Evolutionary conservation across 2,113 vertebrate genomes (phyloP).

Genomic region (Takifugu flavidus): DNA sequence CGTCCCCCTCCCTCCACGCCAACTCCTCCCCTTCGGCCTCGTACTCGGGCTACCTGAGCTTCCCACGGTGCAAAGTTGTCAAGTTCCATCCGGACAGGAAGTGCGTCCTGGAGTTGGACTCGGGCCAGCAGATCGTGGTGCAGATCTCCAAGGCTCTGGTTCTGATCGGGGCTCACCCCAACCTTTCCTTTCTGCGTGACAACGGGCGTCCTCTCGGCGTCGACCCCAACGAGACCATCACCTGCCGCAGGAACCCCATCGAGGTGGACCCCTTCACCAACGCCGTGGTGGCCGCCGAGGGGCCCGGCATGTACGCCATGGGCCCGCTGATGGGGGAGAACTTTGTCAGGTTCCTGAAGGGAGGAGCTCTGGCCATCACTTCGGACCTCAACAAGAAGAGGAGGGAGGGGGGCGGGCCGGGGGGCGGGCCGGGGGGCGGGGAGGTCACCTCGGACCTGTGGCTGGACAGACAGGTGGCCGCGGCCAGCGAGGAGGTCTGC

Average conservation of each 20-base stretch:
- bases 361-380: constrained; percentile 74
- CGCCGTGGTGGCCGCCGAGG: constrained; percentile 49
- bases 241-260: constrained; percentile 75
- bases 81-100: constrained; percentile 69
- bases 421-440: no score
- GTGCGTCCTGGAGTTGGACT: constrained; percentile 69
- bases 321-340: constrained; percentile 80
- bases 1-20: constrained; percentile 15
- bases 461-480: constrained; percentile 14
- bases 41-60: constrained; percentile 76
- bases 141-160: constrained; percentile 76
- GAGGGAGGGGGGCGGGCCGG: not conserved
- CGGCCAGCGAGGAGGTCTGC: constrained; percentile 1
- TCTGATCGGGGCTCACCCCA: constrained; percentile 76
- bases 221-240: constrained; percentile 55
- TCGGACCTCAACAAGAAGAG: constrained; percentile 64
- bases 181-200: constrained; percentile 70
- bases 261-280: constrained; percentile 75
- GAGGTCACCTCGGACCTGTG: not conserved
- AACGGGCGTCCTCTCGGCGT: constrained; percentile 54
- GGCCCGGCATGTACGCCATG: constrained; percentile 76
- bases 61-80: constrained; percentile 66
- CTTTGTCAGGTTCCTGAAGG: constrained; percentile 80
- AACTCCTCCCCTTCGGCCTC: constrained; percentile 29
- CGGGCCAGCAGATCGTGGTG: constrained; percentile 55